phyloP scores from a whole-genome alignment of 2,797 vertebrate species.

The Phrynocephalus forsythii region DNA sequence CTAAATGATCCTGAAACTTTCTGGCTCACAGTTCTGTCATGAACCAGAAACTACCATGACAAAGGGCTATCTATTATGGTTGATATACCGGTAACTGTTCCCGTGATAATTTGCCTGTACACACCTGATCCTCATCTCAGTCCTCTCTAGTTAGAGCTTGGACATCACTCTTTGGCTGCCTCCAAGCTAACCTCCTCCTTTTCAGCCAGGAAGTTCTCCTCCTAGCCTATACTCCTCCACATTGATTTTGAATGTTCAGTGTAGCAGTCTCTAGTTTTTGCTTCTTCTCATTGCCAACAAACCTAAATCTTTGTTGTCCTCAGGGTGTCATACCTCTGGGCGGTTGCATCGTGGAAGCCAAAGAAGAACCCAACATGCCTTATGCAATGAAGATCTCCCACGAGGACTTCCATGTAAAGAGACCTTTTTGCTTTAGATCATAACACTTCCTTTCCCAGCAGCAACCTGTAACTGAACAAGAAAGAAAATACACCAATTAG shows the following conservation, averaged over 20 bases:
- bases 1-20: background rate
- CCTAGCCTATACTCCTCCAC: background rate
- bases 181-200: no score
- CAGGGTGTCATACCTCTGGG: conserved; percentile 95
- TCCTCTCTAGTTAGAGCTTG: no score
- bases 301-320: conserved; percentile 53
- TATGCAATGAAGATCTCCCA: conserved; percentile 92
- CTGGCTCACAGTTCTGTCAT: background rate
- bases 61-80: no score
- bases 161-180: no score
- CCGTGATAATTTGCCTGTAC: no score
- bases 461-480: background rate
- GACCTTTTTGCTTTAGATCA: background rate
- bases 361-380: conserved; percentile 92
- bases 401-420: conserved; percentile 92
- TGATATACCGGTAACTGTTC: no score
- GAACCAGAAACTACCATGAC: background rate
- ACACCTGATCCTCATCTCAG: no score
- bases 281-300: conserved; percentile 17
- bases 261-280: background rate
- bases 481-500: background rate
- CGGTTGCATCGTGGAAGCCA: conserved; percentile 90
- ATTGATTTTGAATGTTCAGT: background rate
- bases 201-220: no score
- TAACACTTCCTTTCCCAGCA: background rate